These are phyloP conservation scores for Meloidogyne exigua DNA, from an alignment of 1,140 invertebrate genomes.

Conservation along the genomic window DNA sequence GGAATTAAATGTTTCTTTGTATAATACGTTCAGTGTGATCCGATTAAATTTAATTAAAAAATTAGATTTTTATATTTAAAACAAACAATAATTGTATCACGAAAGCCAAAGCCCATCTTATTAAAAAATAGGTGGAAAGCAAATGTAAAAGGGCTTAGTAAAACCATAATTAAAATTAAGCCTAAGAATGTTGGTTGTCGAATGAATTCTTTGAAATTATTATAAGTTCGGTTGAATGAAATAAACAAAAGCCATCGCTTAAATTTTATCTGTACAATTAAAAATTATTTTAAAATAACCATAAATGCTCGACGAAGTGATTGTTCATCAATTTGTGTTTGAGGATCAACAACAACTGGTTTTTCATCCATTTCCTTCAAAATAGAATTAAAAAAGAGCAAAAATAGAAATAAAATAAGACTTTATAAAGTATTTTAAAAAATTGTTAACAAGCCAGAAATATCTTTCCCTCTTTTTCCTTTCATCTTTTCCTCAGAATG, in stretches of 20 bases:
- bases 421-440: too few relatives aligned
- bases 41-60: neutral
- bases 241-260: constrained; percentile 1
- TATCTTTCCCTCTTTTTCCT: too few relatives aligned
- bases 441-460: too few relatives aligned
- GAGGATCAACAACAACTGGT: neutral
- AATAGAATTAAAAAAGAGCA: neutral
- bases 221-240: neutral
- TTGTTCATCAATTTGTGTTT: neutral
- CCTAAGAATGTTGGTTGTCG: neutral
- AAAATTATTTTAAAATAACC: neutral
- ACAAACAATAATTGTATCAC: neutral
- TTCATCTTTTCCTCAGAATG: too few relatives aligned
- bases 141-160: neutral
- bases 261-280: neutral
- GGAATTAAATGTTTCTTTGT: too few relatives aligned
- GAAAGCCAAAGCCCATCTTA: neutral
- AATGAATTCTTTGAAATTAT: neutral
- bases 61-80: neutral
- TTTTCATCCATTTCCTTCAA: neutral
- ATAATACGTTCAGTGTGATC: too few relatives aligned
- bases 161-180: neutral
- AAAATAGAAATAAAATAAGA: neutral
- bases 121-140: neutral
- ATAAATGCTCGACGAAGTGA: neutral